Evolutionary conservation across 2,113 vertebrate species (phyloP).

Genomic region (Mesitornis unicolor): DNA sequence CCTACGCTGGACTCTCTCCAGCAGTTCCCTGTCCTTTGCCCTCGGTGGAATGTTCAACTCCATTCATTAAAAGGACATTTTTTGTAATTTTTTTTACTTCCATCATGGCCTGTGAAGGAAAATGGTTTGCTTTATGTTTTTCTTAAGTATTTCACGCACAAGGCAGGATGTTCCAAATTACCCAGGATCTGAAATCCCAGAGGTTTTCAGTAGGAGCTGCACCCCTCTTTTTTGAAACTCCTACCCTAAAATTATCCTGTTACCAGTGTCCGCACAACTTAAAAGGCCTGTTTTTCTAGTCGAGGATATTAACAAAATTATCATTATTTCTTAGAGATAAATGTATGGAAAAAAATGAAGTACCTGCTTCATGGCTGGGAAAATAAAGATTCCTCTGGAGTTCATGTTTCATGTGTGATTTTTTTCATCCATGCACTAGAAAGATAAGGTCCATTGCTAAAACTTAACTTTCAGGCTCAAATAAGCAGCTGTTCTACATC

Average conservation of each 20-base stretch:
- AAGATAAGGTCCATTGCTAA: fast-evolving
- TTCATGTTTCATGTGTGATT: neutral
- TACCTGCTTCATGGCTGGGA: neutral
- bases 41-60: neutral
- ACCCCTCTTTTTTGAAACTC: neutral
- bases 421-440: neutral
- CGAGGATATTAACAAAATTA: neutral
- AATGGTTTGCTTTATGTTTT: neutral
- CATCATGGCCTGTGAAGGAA: neutral
- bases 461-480: neutral
- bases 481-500: neutral
- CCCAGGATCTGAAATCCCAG: neutral
- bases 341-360: neutral
- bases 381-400: neutral
- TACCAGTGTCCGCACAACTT: neutral
- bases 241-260: neutral
- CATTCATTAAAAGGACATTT: neutral
- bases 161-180: neutral
- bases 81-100: neutral
- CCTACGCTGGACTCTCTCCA: too few species aligned
- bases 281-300: neutral
- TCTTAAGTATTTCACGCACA: neutral
- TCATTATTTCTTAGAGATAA: neutral
- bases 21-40: too few species aligned
- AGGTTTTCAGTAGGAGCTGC: neutral